Evolutionary conservation across 2,797 vertebrate species (phyloP).

Genomic region (Iguana delicatissima): DNA sequence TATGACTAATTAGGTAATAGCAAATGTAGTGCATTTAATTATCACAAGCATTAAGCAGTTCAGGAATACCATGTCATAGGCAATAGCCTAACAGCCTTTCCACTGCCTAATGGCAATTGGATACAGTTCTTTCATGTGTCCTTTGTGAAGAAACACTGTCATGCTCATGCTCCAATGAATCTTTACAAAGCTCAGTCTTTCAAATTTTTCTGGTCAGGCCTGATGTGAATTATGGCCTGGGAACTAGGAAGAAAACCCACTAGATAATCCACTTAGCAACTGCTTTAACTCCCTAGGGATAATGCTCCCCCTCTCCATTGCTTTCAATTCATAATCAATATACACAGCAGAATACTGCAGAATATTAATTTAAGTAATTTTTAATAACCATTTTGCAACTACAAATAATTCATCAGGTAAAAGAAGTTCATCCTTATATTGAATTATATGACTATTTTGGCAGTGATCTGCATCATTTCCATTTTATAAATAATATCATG

Average conservation of each 20-base stretch:
- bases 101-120: constrained; percentile 15
- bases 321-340: constrained; percentile 34
- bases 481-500: neutral
- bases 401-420: constrained; percentile 21
- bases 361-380: constrained; percentile 27
- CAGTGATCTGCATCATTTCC: neutral
- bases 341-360: constrained; percentile 4
- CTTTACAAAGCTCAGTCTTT: constrained; percentile 10
- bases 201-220: constrained; percentile 2
- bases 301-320: constrained; percentile 16
- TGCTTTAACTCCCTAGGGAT: neutral
- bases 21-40: constrained; percentile 23
- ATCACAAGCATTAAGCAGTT: constrained; percentile 7
- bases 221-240: constrained; percentile 24
- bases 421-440: neutral
- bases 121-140: constrained; percentile 33
- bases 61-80: neutral
- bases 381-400: constrained; percentile 11
- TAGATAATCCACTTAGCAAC: constrained; percentile 26
- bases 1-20: constrained; percentile 7
- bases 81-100: neutral
- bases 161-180: constrained; percentile 14
- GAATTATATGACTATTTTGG: neutral
- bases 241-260: neutral
- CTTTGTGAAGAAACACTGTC: constrained; percentile 16